These are phyloP conservation scores for Drosophila kambysellisi DNA, from an alignment of 2,888 invertebrate genomes.

Conservation along the genomic window DNA sequence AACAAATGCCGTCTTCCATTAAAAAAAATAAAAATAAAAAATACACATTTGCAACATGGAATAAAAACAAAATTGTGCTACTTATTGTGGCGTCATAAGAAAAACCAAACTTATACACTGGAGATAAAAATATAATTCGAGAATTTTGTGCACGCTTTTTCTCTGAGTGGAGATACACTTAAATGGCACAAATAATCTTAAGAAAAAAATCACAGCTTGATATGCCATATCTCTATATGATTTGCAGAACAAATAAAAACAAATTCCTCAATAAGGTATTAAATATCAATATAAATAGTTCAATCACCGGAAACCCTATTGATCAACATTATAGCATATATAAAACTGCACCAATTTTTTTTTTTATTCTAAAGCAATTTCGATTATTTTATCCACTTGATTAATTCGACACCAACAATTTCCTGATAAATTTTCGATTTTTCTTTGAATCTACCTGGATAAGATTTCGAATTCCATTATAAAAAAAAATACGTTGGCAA, in stretches of 20 bases:
- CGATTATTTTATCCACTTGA: background rate
- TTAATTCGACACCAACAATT: background rate
- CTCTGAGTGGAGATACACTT: background rate
- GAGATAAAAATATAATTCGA: too few species aligned
- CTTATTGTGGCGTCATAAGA: conserved; percentile 1
- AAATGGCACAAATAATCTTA: background rate
- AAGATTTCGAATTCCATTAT: background rate
- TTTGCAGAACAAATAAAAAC: background rate
- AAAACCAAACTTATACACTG: background rate
- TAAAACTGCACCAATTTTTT: background rate
- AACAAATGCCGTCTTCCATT: background rate
- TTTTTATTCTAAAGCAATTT: background rate
- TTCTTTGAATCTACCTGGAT: background rate
- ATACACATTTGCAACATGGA: background rate
- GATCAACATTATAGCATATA: background rate
- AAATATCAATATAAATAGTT: background rate
- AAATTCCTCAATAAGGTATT: background rate
- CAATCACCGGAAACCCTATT: background rate
- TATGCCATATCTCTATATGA: background rate
- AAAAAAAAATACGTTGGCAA: background rate
- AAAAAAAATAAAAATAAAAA: background rate
- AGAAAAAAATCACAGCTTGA: background rate
- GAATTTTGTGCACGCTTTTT: background rate
- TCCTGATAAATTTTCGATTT: background rate
- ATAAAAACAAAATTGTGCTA: background rate